phyloP scores from a whole-genome alignment of 2,888 invertebrate species.

The Erannis defoliaria region DNA sequence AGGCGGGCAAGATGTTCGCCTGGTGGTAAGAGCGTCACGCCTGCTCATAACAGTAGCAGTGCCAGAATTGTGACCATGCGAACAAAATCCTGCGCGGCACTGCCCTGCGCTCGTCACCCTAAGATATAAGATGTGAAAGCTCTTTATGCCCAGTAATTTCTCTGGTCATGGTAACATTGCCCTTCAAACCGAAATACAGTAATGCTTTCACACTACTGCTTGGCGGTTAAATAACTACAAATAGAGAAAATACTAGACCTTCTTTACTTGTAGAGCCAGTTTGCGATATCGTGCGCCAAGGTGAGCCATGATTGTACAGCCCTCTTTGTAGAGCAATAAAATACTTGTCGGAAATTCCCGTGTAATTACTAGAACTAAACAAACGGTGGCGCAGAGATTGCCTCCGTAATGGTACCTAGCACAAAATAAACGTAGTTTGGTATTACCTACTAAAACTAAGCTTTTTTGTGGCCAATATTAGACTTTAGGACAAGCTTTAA shows the following conservation, averaged over 20 bases:
- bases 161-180: too few relatives aligned
- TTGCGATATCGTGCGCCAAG: constrained; percentile 21
- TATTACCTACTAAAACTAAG: constrained; percentile 4
- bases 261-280: background rate
- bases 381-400: constrained; percentile 23
- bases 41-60: too few relatives aligned
- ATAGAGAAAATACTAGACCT: background rate
- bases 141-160: too few relatives aligned
- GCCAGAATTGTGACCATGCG: too few relatives aligned
- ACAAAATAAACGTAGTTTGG: constrained; percentile 3
- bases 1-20: too few relatives aligned
- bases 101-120: too few relatives aligned
- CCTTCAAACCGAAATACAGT: too few relatives aligned
- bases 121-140: too few relatives aligned
- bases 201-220: too few relatives aligned
- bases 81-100: too few relatives aligned
- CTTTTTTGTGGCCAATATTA: constrained; percentile 3
- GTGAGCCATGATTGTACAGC: constrained; percentile 29
- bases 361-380: constrained; percentile 35
- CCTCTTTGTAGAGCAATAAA: constrained; percentile 37
- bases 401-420: constrained; percentile 11
- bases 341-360: constrained; percentile 36
- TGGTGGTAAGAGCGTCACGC: too few relatives aligned
- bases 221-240: background rate
- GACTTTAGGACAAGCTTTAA: background rate